Evolutionary conservation across 1,140 invertebrate genomes (phyloP), one percentile per base, ranked within the genome.

Genomic region (Leptopilina clavipes): DNA sequence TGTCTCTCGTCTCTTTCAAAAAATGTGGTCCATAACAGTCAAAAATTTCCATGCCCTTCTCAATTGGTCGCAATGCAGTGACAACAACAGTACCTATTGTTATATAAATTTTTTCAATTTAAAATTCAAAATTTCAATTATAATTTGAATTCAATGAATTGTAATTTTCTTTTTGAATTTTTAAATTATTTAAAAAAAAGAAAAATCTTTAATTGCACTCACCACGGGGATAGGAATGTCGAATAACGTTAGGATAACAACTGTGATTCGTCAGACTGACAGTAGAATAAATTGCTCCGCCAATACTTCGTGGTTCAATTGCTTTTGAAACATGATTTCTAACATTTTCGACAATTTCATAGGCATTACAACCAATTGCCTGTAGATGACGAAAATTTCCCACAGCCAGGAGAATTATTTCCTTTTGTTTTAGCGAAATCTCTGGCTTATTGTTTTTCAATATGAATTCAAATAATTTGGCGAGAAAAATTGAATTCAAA

Each of bases 201-300:
- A 2, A 31, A 31, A 31, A 31, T n/a, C n/a, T 12, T 52, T 45
- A 40, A 56, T 72, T 72, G 17, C 25, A 79, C 75, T 81, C 81
- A 90, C 89, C 88, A 72, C 74, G 71, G 18, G 88, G 85, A 85
- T 89, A 90, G 54, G 91, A 92, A 82, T 93, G 92, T 45, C 93
- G 87, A 10, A 91, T 87, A 5, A 93, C 87, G 73, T 92, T 92
- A 12, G 93, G 92, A 83, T 92, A 92, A 84, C 93, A 94, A 19
- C 87, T 86, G 79, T 94, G 93, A 88, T 94, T 94, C 11, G 92
- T 90, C 43, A 94, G 89, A 83, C 93, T 93, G n/a, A 94, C 89
- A 0, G 92, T 91, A 3, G 92, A 86, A 76, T 93, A 94, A 71
- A 93, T 91, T 10, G 91, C 93, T 3, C 93, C 93, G 8, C 93